Conservation (phyloP, 2,888 invertebrate genomes). For the Xestia rhomboidea region DNA sequence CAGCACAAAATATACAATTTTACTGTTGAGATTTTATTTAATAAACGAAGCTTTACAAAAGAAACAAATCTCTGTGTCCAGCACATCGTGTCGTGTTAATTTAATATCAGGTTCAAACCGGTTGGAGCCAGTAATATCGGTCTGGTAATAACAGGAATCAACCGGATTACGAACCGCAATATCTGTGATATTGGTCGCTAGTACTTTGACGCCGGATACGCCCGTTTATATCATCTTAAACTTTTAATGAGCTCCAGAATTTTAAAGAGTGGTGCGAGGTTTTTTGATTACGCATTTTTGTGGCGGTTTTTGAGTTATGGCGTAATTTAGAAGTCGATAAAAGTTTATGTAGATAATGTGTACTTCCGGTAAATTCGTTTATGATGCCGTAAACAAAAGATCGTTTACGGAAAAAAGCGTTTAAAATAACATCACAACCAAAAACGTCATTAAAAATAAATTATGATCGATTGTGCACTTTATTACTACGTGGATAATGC, state of each 20-base stretch:
- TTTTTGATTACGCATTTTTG: slow-evolving; percentile 45
- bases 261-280: slow-evolving; percentile 39
- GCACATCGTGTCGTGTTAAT: slow-evolving; percentile 54
- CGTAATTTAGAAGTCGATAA: slow-evolving; percentile 24
- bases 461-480: neutral
- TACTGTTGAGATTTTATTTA: neutral
- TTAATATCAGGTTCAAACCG: slow-evolving; percentile 62
- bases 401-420: neutral
- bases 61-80: slow-evolving; percentile 38
- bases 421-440: neutral
- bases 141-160: slow-evolving; percentile 67
- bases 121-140: slow-evolving; percentile 62
- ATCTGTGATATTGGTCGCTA: slow-evolving; percentile 58
- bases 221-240: slow-evolving; percentile 53
- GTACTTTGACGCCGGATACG: slow-evolving; percentile 24
- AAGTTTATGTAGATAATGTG: slow-evolving; percentile 17
- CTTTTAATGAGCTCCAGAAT: slow-evolving; percentile 53
- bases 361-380: slow-evolving; percentile 9
- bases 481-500: neutral
- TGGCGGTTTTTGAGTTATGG: slow-evolving; percentile 33
- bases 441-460: neutral
- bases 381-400: neutral
- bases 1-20: neutral
- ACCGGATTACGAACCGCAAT: slow-evolving; percentile 63
- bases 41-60: slow-evolving; percentile 23